Percentiles rank a stretch among this genome's conserved stretches.
phyloP scores from a whole-genome alignment of 2,888 invertebrate species.

The Dryomyza anilis region DNA sequence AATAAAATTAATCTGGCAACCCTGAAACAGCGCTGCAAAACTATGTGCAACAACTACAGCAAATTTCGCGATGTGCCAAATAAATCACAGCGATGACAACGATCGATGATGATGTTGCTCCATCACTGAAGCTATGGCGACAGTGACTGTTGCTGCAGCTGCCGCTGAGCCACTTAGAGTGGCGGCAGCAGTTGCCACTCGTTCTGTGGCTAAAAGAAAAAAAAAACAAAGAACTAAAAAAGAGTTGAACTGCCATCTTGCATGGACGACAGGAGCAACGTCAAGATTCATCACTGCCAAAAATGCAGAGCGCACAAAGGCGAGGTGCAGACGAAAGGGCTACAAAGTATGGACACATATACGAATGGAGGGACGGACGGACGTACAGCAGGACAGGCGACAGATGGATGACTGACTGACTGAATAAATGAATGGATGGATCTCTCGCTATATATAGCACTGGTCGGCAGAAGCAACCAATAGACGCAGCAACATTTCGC shows the following conservation, averaged over 20 bases:
- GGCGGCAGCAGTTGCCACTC: background rate
- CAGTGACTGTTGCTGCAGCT: slow-evolving; percentile 18
- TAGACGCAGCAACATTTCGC: too few relatives aligned
- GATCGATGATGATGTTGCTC: slow-evolving; percentile 23
- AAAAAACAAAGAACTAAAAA: too few relatives aligned
- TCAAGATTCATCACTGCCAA: too few relatives aligned
- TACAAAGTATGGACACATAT: background rate
- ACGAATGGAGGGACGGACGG: slow-evolving; percentile 16
- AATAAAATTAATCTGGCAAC: too few relatives aligned
- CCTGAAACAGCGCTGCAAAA: too few relatives aligned
- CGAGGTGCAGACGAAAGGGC: background rate
- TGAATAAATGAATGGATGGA: too few relatives aligned
- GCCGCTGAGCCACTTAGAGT: slow-evolving; percentile 1
- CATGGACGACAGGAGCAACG: background rate
- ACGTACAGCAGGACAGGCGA: slow-evolving; percentile 9
- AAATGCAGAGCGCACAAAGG: too few relatives aligned
- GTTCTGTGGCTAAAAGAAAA: too few relatives aligned
- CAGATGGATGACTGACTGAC: background rate
- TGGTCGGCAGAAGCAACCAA: too few relatives aligned
- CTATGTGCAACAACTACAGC: background rate
- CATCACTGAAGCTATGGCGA: slow-evolving; percentile 23
- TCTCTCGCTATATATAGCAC: too few relatives aligned
- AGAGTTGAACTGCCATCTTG: background rate
- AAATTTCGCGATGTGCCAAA: slow-evolving; percentile 17
- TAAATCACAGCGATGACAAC: slow-evolving; percentile 24